phyloP scores from a whole-genome alignment of 2,797 vertebrate genomes.

The Hippopotamyrus pictus region DNA sequence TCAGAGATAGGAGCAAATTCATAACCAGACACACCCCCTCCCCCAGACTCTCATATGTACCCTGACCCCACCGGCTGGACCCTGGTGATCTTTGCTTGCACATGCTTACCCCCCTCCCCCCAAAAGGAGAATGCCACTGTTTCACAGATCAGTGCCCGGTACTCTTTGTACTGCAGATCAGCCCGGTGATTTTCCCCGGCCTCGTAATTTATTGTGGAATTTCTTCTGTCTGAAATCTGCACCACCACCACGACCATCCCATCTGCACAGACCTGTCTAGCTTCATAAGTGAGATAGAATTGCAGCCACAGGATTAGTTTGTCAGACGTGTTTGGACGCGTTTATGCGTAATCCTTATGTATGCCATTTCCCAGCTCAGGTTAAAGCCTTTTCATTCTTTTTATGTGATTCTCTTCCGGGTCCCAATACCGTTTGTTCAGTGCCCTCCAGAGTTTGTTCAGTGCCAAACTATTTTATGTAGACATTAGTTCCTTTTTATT shows the following conservation, averaged over 20 bases:
- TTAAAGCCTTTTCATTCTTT: background rate
- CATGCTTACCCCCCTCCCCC: background rate
- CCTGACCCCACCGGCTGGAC: background rate
- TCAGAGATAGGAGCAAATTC: background rate
- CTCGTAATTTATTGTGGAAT: constrained; percentile 4
- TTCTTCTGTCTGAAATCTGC: background rate
- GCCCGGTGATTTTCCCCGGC: background rate
- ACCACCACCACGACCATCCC: background rate
- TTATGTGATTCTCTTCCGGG: background rate
- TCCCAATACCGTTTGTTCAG: background rate
- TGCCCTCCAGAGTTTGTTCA: background rate
- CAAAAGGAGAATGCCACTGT: background rate
- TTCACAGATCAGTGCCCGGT: background rate
- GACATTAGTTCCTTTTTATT: background rate
- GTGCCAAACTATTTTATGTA: background rate
- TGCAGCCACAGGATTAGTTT: background rate
- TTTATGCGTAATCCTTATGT: background rate
- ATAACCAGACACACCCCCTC: background rate
- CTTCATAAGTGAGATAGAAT: background rate
- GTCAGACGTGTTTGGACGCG: background rate
- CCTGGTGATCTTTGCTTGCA: background rate
- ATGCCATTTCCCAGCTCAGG: background rate
- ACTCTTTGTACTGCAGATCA: background rate
- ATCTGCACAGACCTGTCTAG: constrained; percentile 5
- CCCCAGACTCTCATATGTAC: background rate